Base-by-base conservation (phyloP, 2,888 invertebrate species). In the Epicampocera succincta region DNA sequence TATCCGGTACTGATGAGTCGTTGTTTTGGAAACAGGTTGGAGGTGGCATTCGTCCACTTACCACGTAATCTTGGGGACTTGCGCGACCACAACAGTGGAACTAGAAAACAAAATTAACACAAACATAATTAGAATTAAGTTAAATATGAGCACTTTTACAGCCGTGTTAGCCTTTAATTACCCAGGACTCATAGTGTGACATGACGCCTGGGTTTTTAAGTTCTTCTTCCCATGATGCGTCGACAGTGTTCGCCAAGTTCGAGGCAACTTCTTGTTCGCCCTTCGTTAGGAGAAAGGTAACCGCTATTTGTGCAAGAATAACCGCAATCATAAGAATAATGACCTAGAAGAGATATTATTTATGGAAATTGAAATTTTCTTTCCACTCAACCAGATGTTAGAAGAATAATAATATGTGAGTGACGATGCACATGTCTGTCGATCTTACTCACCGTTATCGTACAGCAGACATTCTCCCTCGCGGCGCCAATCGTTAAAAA, bases 401-500 rank as follows among this genome's bases (percentile, higher is more conserved):
- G 8, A 13, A 19, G 40, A 19, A 9, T 56, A 38, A 9, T 29
- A 56, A 13, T 56, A 11, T 56, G 3, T 33, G n/a, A n/a, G n/a
- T n/a, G n/a, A n/a, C n/a, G n/a, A n/a, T n/a, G 1, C 0, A 11
- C 2, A 12, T 1, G 33, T 19, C 8, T 50, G 3, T 3, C 15
- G 15, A 15, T 13, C 29, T 12, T 25, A 84, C 94, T 93, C 91
- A 96, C 96, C 87, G 95, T 95, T 88, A 96, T 93, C 69, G 96
- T 94, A 94, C 97, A 96, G 92, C 96, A 96, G 88, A 96, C 95
- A 90, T 95, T 96, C 91, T 97, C 97, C 83, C 95, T 93, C 85
- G 95, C 93, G 6, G 97, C 96, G 42, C 97, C 96, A 88, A 97
- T 96, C 91, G 97, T 97, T 81, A 97, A 97, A 90, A 97, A 95